phyloP scores from a whole-genome alignment of 35 echinoderm and acorn worm genomes.

The Ophiothrix spiculata region DNA sequence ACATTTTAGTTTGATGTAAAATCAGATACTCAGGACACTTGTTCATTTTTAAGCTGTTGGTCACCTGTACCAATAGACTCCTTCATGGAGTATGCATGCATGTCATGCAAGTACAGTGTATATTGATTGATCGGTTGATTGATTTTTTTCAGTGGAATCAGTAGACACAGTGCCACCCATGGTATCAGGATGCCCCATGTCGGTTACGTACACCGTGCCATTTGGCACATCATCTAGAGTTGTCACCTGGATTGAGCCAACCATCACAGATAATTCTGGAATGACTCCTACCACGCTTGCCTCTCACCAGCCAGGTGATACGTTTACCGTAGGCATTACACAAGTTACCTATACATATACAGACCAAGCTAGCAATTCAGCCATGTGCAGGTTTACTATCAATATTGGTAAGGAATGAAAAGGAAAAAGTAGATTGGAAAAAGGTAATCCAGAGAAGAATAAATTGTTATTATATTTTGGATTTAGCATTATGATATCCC shows the following conservation, averaged over 20 bases:
- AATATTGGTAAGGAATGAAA: too few species aligned
- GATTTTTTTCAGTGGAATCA: background rate
- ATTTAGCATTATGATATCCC: too few species aligned
- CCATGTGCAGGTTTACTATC: slow-evolving; percentile 24
- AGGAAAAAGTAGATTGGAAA: too few species aligned
- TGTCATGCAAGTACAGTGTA: too few species aligned
- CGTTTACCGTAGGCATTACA: slow-evolving; percentile 23
- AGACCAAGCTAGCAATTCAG: slow-evolving; percentile 15
- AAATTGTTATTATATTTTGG: too few species aligned
- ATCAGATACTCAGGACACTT: too few species aligned
- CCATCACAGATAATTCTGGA: slow-evolving; percentile 24
- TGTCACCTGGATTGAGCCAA: slow-evolving; percentile 27
- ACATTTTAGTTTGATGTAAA: too few species aligned
- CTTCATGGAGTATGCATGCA: too few species aligned
- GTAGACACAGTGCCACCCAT: background rate
- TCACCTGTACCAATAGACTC: too few species aligned
- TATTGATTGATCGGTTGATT: too few species aligned
- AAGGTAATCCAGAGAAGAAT: too few species aligned
- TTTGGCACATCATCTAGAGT: background rate
- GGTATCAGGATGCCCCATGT: slow-evolving; percentile 8
- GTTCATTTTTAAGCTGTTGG: too few species aligned
- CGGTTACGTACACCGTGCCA: background rate
- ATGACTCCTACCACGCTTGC: background rate
- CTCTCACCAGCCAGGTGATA: slow-evolving; percentile 17
- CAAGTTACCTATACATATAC: slow-evolving; percentile 29